Conservation (phyloP, 2,113 vertebrate genomes). For the Aptenodytes patagonicus region DNA sequence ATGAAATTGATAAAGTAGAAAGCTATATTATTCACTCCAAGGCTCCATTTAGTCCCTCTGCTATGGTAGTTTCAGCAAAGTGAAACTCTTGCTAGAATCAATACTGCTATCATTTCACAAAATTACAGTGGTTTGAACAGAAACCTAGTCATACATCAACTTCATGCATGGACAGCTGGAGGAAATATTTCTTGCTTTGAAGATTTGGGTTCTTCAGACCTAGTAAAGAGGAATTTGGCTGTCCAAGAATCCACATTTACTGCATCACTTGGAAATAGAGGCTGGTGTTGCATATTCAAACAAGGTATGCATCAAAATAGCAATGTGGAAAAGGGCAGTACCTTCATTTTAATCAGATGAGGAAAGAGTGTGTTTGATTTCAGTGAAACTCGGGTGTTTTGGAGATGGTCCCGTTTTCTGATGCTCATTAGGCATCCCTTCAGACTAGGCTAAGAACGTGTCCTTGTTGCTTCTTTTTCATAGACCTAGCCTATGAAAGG, state of each 20-base stretch:
- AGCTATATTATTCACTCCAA: slow-evolving; percentile 61
- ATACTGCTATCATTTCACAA: slow-evolving; percentile 86
- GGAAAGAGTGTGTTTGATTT: neutral
- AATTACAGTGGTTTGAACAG: slow-evolving; percentile 80
- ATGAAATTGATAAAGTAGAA: slow-evolving; percentile 70
- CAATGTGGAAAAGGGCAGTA: neutral
- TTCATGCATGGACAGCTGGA: slow-evolving; percentile 24
- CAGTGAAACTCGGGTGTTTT: neutral
- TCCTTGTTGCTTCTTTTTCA: neutral
- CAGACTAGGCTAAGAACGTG: neutral
- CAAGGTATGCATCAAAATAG: neutral
- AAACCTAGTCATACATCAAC: slow-evolving; percentile 80
- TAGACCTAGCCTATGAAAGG: neutral
- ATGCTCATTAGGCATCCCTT: neutral
- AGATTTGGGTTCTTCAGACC: neutral
- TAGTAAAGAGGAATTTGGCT: neutral
- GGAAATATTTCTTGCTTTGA: slow-evolving; percentile 39
- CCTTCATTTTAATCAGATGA: neutral
- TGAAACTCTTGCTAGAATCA: slow-evolving; percentile 82
- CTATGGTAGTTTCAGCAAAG: slow-evolving; percentile 79
- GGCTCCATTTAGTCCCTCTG: slow-evolving; percentile 66
- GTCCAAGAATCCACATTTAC: neutral
- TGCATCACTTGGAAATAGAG: neutral
- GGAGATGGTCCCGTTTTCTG: neutral
- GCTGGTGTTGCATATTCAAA: neutral